These are phyloP conservation scores for Diabrotica undecimpunctata DNA, from an alignment of 1,140 invertebrate genomes.

Conservation along the genomic window DNA sequence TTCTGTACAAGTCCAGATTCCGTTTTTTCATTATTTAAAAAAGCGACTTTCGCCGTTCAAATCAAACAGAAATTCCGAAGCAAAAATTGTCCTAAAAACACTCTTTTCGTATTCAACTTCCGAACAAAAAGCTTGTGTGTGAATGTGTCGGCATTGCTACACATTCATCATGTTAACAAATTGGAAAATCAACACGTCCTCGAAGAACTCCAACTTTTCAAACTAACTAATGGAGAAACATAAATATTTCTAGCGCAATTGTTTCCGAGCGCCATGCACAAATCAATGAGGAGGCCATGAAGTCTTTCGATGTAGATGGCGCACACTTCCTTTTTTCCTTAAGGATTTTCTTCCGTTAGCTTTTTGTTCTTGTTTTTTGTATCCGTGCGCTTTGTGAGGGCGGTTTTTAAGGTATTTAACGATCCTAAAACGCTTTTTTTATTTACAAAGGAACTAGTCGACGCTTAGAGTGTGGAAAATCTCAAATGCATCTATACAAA, in stretches of 20 bases:
- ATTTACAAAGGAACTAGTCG: too few relatives aligned
- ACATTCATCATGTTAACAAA: not conserved
- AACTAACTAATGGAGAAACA: conserved; percentile 2
- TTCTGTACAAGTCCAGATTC: too few relatives aligned
- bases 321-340: not conserved
- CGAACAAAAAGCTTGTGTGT: not conserved
- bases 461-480: too few relatives aligned
- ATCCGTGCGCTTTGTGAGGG: too few relatives aligned
- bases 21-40: too few relatives aligned
- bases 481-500: too few relatives aligned
- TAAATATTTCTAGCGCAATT: conserved; percentile 1
- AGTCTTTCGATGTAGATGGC: not conserved
- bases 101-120: not conserved
- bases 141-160: not conserved
- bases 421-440: too few relatives aligned
- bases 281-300: not conserved
- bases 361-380: too few relatives aligned
- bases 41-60: too few relatives aligned
- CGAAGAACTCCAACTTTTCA: not conserved
- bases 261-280: not conserved
- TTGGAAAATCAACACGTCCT: conserved; percentile 2
- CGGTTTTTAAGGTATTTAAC: too few relatives aligned
- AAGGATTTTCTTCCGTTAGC: too few relatives aligned
- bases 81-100: not conserved
- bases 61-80: not conserved